Percentiles rank a stretch among this genome's conserved stretches.
These are phyloP conservation scores for Aphidius ervi DNA, from an alignment of 1,140 invertebrate species.

Conservation along the genomic window DNA sequence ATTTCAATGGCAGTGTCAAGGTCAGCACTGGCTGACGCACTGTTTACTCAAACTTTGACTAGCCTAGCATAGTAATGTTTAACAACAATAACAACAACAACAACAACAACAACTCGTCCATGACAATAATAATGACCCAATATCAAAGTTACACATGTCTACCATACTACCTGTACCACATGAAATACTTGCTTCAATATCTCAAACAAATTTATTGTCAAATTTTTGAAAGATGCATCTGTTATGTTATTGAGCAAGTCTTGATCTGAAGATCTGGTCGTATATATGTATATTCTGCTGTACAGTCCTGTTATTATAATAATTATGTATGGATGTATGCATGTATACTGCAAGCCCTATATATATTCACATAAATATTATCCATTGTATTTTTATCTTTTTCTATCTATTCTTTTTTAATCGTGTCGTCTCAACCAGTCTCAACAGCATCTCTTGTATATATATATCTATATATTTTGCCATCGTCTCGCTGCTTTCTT, in stretches of 20 bases:
- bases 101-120: no score
- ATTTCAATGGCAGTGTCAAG: conserved; percentile 53
- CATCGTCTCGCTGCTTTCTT: conserved; percentile 11
- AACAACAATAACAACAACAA: no score
- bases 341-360: neutral
- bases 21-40: conserved; percentile 49
- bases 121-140: conserved; percentile 18
- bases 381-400: conserved; percentile 13
- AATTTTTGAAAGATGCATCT: conserved; percentile 9
- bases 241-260: conserved; percentile 11
- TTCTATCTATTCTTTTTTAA: conserved; percentile 16
- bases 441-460: conserved; percentile 18
- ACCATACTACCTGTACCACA: neutral
- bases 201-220: neutral
- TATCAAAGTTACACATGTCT: neutral
- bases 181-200: neutral
- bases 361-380: neutral
- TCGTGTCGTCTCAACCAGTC: conserved; percentile 18
- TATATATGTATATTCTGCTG: no score
- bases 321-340: neutral
- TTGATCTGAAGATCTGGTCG: no score
- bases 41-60: conserved; percentile 16
- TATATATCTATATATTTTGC: conserved; percentile 23
- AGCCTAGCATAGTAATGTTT: no score
- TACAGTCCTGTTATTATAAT: no score